Base-by-base conservation (phyloP, 2,113 vertebrate genomes). In the Hipposideros armiger region DNA sequence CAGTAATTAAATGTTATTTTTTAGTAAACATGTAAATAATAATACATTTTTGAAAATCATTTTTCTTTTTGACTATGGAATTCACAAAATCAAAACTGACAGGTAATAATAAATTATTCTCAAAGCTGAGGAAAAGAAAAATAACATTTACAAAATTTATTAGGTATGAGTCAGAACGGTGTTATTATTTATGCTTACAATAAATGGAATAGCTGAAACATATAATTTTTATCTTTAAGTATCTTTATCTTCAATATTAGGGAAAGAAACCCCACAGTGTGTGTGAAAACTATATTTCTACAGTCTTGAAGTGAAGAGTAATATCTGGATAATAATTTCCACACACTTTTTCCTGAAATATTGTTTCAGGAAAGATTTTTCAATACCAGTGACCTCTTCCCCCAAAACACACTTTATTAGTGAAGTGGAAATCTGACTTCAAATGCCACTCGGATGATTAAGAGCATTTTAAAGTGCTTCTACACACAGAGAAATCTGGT, bases 71-170 rank as follows among this genome's bases (percentile, higher is more conserved):
- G 69, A 78, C 73, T 40, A 40, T 19, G 32, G 82, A 58, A 58
- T 50, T 85, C 66, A 17, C 50, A 88, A 62, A 74, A 40, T 74
- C 13, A 56, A 36, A 76, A 78, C 16, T 60, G 42, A 74, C n/a
- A 60, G 69, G 47, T 80, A 90, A 85, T 74, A 40, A 83, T 42
- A 47, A 56, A 42, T 30, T 54, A 50, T 67, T 92, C 24, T 73
- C 42, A 97, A 85, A 85, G 52, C 78, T 74, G 62, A 88, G 9
- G 50, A 45, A 47, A 88, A 67, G 17, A 67, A 77, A 95, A 94
- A 87, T 15, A 50, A 22, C 24, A 36, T 67, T 70, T 20, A 54
- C 5, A 74, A 83, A 56, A 45, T 60, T 66, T 36, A 78, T 77
- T 28, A 78, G 40, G 24, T 73, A 7, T n/a, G 72, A 93, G 13